These are phyloP conservation scores for Anser cygnoides DNA, from an alignment of 2,113 vertebrate species.

Conservation along the genomic window DNA sequence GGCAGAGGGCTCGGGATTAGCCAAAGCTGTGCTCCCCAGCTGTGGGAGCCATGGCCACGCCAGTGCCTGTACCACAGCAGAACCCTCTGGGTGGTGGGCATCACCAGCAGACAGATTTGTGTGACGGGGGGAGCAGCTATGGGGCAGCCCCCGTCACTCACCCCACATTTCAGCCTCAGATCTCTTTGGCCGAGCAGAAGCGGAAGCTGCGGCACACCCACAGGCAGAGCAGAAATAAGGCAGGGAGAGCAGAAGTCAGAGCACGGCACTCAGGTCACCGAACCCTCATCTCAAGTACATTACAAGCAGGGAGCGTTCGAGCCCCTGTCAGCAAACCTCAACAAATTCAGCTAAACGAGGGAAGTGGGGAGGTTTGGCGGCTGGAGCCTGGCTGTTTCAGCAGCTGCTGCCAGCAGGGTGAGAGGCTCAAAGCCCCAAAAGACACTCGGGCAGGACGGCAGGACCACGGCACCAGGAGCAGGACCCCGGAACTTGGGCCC, in stretches of 20 bases:
- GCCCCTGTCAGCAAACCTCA: background rate
- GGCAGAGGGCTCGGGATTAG: background rate
- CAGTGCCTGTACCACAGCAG: accelerated
- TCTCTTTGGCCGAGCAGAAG: background rate
- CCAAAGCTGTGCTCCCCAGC: background rate
- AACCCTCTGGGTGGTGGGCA: background rate
- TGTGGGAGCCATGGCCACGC: accelerated
- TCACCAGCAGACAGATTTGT: accelerated
- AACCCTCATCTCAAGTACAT: background rate
- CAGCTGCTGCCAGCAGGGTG: background rate
- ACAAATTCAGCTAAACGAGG: background rate
- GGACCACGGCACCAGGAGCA: background rate
- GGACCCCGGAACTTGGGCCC: background rate
- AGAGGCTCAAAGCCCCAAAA: background rate
- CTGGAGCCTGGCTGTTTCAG: background rate
- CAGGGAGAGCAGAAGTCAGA: background rate
- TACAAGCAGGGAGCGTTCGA: background rate
- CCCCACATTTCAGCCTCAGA: background rate
- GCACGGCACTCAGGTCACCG: accelerated
- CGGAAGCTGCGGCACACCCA: background rate
- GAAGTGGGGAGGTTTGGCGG: background rate
- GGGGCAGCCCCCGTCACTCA: background rate
- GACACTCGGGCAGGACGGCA: background rate
- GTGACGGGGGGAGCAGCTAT: background rate
- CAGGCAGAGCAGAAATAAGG: background rate